Percentiles rank a stretch among this genome's conserved stretches.
phyloP scores from a whole-genome alignment of 2,888 invertebrate genomes.

The Palloptera scutellata region DNA sequence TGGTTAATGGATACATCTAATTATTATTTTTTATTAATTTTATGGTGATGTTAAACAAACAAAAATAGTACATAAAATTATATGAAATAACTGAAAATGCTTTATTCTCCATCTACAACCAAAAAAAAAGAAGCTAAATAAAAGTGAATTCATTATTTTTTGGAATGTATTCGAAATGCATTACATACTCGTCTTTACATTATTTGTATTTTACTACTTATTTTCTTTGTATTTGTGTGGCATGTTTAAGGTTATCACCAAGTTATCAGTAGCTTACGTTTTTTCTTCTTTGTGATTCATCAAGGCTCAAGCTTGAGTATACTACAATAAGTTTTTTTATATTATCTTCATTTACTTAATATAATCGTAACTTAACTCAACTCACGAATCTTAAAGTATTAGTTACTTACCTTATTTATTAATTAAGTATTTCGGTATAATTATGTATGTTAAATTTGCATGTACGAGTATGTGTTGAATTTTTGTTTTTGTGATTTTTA shows the following conservation, averaged over 20 bases:
- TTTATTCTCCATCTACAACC: neutral
- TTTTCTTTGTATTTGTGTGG: neutral
- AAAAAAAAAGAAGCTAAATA: no score
- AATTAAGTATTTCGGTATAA: no score
- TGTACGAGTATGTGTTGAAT: no score
- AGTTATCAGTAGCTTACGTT: no score
- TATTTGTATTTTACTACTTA: neutral
- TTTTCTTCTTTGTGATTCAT: no score
- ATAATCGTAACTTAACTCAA: neutral
- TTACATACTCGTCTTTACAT: neutral
- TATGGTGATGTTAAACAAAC: neutral
- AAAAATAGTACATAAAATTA: neutral
- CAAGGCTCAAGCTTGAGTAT: no score
- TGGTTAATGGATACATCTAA: conserved; percentile 25
- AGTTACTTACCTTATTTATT: neutral
- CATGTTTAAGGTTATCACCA: no score
- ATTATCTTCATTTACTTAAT: conserved; percentile 6
- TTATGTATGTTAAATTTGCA: neutral
- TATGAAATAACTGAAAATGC: neutral
- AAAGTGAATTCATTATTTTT: neutral
- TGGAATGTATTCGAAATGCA: conserved; percentile 6
- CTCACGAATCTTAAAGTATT: no score
- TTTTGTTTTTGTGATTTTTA: no score
- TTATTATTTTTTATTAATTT: conserved; percentile 1
- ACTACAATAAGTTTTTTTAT: neutral